Evolutionary conservation across 2,888 invertebrate species (phyloP), one percentile per base, ranked within the genome.

Genomic region (Aphodius granarius): DNA sequence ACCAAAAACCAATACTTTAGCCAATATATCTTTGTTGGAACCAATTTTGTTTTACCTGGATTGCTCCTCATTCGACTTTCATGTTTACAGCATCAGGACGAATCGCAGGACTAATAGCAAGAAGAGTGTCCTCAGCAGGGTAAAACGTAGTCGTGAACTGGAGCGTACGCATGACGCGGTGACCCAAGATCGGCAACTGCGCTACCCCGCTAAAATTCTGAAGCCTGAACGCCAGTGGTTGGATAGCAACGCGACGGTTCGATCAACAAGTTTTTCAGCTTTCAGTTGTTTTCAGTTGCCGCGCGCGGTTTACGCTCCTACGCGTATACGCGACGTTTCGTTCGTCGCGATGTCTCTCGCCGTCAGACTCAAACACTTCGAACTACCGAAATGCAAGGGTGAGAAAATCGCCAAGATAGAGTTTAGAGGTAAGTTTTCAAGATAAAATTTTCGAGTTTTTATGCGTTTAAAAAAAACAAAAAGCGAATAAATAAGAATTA

Each of bases 341-440:
- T 20, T 66, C 74, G 43, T 68, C 16, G 78, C 68, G 74, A 94
- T 94, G 94, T 91, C 94, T 82, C 89, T 94, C 65, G 88, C 90
- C 13, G 91, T 94, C 17, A 90, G 90, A 83, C 84, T 94, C 66
- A 91, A 91, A 84, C 91, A 92, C 80, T 92, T 94, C 83, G 92
- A 92, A 86, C 89, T 93, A 73, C 88, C 92, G 17, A 92, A 92
- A 86, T 89, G 90, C 83, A 93, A 92, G 84, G 90, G 90, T 13
- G 93, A 93, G 80, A 92, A 92, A 83, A 89, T 90, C 78, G 92
- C 91, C 72, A 91, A 91, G 80, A 88, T 93, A 79, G 92, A 92
- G 80, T 95, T 95, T 84, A 88, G 95, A 89, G 95, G 95, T 95
- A 89, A 90, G 92, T 83, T 63, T 70, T 63, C n/a, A 21, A 21